Evolutionary conservation across 2,113 vertebrate genomes (phyloP).

Genomic region (Anser brachyrhynchus): DNA sequence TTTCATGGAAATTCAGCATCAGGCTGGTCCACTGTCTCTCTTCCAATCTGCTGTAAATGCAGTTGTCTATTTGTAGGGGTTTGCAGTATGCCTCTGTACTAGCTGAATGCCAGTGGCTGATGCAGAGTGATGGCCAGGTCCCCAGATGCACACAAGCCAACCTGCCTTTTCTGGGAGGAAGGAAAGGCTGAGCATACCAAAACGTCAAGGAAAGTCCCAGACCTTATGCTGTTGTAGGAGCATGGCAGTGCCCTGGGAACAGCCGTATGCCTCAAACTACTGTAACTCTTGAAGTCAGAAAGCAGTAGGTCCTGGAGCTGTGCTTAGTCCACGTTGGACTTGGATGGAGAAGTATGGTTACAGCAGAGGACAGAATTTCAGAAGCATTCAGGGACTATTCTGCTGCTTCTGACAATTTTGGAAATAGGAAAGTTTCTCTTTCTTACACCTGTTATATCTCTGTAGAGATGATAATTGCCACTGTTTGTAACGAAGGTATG

Average conservation of each 20-base stretch:
- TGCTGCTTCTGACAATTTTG: neutral
- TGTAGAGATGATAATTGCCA: neutral
- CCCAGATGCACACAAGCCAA: neutral
- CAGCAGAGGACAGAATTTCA: neutral
- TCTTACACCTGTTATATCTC: neutral
- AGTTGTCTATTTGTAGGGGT: neutral
- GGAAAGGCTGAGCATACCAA: neutral
- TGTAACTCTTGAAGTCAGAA: neutral
- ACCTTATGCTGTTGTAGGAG: neutral
- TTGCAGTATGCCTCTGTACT: neutral
- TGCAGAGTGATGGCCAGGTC: neutral
- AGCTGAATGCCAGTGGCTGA: rapidly evolving
- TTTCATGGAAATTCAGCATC: neutral
- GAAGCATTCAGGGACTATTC: rapidly evolving
- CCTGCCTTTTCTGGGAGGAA: neutral
- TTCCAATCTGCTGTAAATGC: neutral
- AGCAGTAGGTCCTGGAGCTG: neutral
- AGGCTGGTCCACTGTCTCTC: neutral
- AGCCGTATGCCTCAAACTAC: neutral
- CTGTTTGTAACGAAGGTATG: neutral
- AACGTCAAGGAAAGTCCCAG: neutral
- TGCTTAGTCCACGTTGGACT: neutral
- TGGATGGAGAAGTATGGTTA: neutral
- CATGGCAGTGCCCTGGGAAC: neutral
- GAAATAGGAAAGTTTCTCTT: neutral